Evolutionary conservation across 2,797 vertebrate genomes (phyloP), one percentile per base, ranked within the genome.

Genomic region (Florisuga fusca): DNA sequence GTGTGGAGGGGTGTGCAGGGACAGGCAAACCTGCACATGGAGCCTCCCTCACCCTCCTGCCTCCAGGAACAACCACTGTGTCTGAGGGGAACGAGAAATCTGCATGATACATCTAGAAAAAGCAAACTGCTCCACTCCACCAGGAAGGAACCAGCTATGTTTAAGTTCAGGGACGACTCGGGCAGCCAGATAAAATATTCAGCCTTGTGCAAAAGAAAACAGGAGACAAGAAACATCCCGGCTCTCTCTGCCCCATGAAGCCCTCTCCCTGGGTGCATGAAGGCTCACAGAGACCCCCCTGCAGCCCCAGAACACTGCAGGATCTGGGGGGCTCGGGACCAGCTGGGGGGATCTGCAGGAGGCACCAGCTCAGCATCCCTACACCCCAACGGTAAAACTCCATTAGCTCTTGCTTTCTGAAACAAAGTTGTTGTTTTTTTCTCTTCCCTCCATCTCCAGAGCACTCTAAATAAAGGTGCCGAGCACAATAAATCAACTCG

Each of bases 81-180:
- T 71, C 77, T 76, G 85, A 84, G 64, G 16, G 53, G 71, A 91
- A 87, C 3, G 46, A 78, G 89, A 57, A 95, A 92, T 88, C 84
- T 88, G 91, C 18, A 3, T 36, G 69, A 69, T 55, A 66, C 58
- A 91, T 93, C 94, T 89, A 88, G 85, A 26, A 80, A 90, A 92
- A 90, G 91, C 91, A 86, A 93, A 96, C 73, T 76, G 69, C 84
- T 87, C 73, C 54, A 2, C 69, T 83, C 83, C 46, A 15, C 43
- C 92, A 87, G 94, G 93, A 94, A 94, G 87, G 92, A 93, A 59
- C 81, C 20, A 1, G 68, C 55, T 94, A 85, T 93, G 84, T 96
- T 94, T 93, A 92, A 95, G 90, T 86, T 69, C 90, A 92, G 85
- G 85, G 81, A 41, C 45, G 55, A 88, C 34, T 72, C 38, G 41